Evolutionary conservation across 2,797 vertebrate genomes (phyloP).

Genomic region (Hypotaenidia okinawae): DNA sequence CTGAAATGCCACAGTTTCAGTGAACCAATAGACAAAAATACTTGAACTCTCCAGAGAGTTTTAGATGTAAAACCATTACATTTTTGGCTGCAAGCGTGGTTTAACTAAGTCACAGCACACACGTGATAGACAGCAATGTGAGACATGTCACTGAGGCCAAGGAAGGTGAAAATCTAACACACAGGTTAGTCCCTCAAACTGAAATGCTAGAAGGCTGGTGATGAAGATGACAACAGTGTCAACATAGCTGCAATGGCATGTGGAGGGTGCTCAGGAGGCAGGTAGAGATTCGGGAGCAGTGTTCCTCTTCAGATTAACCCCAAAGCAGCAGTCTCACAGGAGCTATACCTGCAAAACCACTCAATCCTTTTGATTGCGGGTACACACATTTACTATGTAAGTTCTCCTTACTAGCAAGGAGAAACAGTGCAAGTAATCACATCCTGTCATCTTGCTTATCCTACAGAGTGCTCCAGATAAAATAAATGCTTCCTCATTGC

Average conservation of each 20-base stretch:
- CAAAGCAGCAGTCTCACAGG: not conserved
- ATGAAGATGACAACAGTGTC: not conserved
- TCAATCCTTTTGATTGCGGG: not conserved
- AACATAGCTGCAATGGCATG: accelerated
- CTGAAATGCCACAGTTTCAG: not conserved
- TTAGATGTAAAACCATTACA: not conserved
- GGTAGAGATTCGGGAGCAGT: not conserved
- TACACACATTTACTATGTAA: not conserved
- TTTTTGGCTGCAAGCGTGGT: not conserved
- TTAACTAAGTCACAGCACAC: not conserved
- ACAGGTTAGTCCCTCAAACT: not conserved
- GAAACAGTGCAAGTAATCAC: not conserved
- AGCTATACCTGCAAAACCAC: not conserved
- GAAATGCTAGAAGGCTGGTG: not conserved
- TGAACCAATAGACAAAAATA: not conserved
- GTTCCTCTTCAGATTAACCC: not conserved
- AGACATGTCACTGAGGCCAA: not conserved
- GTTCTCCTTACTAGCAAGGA: not conserved
- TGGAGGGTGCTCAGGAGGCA: not conserved
- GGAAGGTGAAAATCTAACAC: not conserved
- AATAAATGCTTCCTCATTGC: not conserved
- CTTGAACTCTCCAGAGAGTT: not conserved
- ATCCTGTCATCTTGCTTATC: not conserved
- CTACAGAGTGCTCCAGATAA: not conserved
- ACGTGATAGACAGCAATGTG: accelerated